These are phyloP conservation scores for Indri indri DNA, from an alignment of 2,113 vertebrate species.

Conservation along the genomic window DNA sequence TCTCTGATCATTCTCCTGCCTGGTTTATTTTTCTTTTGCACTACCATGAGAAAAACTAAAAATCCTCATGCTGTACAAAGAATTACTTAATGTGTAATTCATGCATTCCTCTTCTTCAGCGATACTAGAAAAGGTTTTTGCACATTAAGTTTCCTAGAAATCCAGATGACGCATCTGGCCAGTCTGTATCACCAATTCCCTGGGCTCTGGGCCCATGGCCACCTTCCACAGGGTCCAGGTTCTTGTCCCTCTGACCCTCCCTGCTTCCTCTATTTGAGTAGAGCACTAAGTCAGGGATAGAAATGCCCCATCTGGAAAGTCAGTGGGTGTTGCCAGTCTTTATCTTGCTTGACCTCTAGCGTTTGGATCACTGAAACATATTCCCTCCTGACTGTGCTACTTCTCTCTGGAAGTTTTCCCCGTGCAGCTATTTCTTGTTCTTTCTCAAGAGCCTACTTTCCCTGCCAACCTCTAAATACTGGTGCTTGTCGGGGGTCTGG, in stretches of 20 bases:
- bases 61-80: not conserved
- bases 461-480: not conserved
- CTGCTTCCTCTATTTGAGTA: not conserved
- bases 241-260: not conserved
- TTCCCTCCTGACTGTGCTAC: not conserved
- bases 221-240: not conserved
- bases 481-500: not conserved
- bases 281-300: not conserved
- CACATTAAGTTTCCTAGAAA: not conserved
- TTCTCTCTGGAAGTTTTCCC: not conserved
- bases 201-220: not conserved
- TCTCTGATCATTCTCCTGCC: not conserved
- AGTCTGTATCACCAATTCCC: not conserved
- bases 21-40: not conserved
- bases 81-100: not conserved
- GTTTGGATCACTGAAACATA: not conserved
- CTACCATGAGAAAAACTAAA: not conserved
- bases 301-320: not conserved
- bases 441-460: not conserved
- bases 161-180: not conserved
- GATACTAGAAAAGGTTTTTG: not conserved
- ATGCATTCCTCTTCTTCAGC: not conserved
- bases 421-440: not conserved
- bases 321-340: not conserved
- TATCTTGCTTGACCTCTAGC: not conserved